Conservation (phyloP, 2,113 vertebrate genomes). For the Catharus minimus region DNA sequence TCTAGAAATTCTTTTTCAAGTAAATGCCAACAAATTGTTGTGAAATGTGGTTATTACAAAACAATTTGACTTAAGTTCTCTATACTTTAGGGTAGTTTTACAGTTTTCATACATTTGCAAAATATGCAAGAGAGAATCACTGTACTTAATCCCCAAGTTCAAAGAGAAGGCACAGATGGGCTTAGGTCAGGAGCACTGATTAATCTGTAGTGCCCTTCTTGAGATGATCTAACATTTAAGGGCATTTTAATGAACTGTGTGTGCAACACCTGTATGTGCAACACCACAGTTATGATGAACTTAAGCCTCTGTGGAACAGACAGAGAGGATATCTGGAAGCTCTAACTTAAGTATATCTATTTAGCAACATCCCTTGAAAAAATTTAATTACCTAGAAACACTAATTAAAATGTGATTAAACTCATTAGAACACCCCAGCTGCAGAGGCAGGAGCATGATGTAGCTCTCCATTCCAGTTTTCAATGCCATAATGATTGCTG, state of each 20-base stretch:
- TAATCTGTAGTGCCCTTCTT: background rate
- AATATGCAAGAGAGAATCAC: background rate
- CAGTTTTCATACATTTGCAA: background rate
- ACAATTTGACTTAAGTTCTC: background rate
- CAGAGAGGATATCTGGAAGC: background rate
- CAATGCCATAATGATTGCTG: accelerated
- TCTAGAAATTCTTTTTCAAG: background rate
- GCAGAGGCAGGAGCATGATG: background rate
- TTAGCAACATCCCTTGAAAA: background rate
- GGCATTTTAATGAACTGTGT: background rate
- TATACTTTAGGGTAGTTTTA: background rate
- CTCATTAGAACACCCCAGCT: background rate
- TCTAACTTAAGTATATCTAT: background rate
- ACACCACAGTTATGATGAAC: background rate
- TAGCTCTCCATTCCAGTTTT: background rate
- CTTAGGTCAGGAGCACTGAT: background rate
- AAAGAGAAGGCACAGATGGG: background rate
- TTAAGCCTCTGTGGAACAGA: background rate
- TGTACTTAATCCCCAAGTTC: background rate
- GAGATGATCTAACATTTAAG: background rate
- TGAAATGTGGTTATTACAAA: background rate
- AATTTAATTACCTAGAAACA: background rate
- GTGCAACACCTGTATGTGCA: background rate
- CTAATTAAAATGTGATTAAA: constrained; percentile 3
- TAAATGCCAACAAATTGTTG: background rate